Evolutionary conservation across 2,888 invertebrate species (phyloP), one percentile per base, ranked within the genome.

Genomic region (Pherbina coryleti): DNA sequence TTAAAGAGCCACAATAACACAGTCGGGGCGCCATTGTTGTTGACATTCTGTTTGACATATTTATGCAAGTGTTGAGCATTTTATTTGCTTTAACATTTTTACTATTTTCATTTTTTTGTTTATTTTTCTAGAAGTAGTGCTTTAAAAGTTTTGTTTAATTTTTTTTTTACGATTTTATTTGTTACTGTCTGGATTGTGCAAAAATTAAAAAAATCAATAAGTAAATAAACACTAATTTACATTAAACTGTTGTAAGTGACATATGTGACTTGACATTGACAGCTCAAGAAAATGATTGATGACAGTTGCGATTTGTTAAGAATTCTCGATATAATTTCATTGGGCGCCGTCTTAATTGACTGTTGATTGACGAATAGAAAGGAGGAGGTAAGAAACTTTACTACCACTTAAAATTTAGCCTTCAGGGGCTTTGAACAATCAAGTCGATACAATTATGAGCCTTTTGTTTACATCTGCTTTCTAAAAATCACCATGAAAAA

Each of bases 241-340:
- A 53, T 49, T 55, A 62, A 44, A 51, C 57, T 4, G 60, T 66
- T 55, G 66, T 37, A 53, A 72, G 57, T 82, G 82, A 84, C 82
- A 82, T 81, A 79, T 78, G 80, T 80, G 62, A 73, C 80, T 82
- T 84, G 85, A 85, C 86, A 85, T 83, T 86, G 87, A 85, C 86
- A 83, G 84, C 82, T 76, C 22, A 51, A 69, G 77, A 77, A 80
- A 80, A 82, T 86, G 86, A 86, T 85, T 80, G 81, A 87, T 84
- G 84, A 82, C 84, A 82, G 79, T 75, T 80, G 79, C 81, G 81
- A 78, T 82, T 82, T 78, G 74, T 76, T 74, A 76, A 81, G 86
- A 84, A 86, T 86, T 81, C 75, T 80, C 83, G 82, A 86, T 83
- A 25, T 74, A 60, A 57, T 25, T 44, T 72, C 5, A 70, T 67